Base-by-base conservation (phyloP, 2,888 invertebrate species). In the Stenoptilia bipunctidactyla region DNA sequence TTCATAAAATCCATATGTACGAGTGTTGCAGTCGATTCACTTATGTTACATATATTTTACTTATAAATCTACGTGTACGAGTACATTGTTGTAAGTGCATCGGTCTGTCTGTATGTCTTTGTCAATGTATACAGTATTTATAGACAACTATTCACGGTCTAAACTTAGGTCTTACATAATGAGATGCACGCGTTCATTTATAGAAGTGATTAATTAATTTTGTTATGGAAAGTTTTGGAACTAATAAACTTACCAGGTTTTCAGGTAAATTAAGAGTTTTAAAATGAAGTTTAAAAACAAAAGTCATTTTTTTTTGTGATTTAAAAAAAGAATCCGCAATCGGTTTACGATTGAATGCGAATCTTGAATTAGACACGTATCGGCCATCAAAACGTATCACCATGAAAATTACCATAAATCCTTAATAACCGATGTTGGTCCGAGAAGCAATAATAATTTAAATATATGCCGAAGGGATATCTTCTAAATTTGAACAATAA, bases 1-100 rank as follows among this genome's bases (percentile, higher is more conserved):
- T 77, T 77, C 79, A 75, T 77, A 80, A 80, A 77, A 77, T 70
- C 75, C 80, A 75, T 76, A 73, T 74, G 75, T 73, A 75, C 60
- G 67, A 70, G 71, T 71, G 74, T 67, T 73, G 66, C 63, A 59
- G 55, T 61, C 63, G 61, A 65, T 68, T 65, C 65, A 55, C 58
- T 61, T 63, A 61, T 65, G 60, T 66, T 58, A 59, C 54, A 65
- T 69, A 71, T 68, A 72, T 71, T 75, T 68, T 64, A 69, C 70
- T 66, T 72, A 72, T 70, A 68, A 67, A 67, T 66, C 68, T 20
- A 20, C 20, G 20, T 20, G 20, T 8, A 20, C 8, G 61, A 53
- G 67, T 58, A 73, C 73, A 73, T 67, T 72, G 70, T 70, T 61
- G 52, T 54, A 47, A 35, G 45, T 46, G 38, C 45, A 53, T 56